A percentile compares a stretch with the other conserved stretches of the same genome.
Evolutionary conservation across 2,113 vertebrate species (phyloP).

Genomic region (Cololabis saira): DNA sequence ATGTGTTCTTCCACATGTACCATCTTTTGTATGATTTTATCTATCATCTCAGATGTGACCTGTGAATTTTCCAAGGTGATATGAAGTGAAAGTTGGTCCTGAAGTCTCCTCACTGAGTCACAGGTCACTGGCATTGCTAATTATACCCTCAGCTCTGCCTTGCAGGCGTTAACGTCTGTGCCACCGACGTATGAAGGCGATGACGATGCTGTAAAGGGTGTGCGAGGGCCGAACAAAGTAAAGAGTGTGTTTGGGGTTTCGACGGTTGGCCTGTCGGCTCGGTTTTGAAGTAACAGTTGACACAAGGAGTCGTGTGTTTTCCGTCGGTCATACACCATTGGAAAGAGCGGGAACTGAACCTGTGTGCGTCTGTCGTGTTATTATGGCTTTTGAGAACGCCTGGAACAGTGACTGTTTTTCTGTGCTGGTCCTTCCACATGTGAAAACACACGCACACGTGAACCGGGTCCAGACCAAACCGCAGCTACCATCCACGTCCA

Average conservation of each 20-base stretch:
- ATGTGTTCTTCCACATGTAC: too few relatives aligned
- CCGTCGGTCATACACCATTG: constrained; percentile 24
- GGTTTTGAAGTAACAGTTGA: constrained; percentile 35
- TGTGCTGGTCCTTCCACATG: constrained; percentile 20
- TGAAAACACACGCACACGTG: constrained; percentile 39
- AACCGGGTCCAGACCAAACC: constrained; percentile 46
- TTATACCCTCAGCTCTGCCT: background rate
- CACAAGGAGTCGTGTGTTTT: constrained; percentile 35
- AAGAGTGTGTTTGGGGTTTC: constrained; percentile 47
- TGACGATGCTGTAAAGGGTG: constrained; percentile 15
- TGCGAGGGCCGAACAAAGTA: constrained; percentile 13
- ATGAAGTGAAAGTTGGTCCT: background rate
- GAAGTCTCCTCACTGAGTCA: background rate
- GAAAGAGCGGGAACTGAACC: constrained; percentile 1
- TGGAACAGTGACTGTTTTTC: constrained; percentile 57
- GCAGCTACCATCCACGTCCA: constrained; percentile 38
- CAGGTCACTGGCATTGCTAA: background rate
- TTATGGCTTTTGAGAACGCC: constrained; percentile 30
- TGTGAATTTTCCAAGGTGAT: too few relatives aligned
- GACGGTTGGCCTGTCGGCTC: constrained; percentile 8
- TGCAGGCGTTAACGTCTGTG: constrained; percentile 16
- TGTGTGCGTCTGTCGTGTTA: constrained; percentile 36
- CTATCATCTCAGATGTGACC: too few relatives aligned
- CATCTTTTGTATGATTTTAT: too few relatives aligned
- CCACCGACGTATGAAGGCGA: constrained; percentile 1